phyloP scores from a whole-genome alignment of 2,113 vertebrate genomes.

The Vombatus ursinus region DNA sequence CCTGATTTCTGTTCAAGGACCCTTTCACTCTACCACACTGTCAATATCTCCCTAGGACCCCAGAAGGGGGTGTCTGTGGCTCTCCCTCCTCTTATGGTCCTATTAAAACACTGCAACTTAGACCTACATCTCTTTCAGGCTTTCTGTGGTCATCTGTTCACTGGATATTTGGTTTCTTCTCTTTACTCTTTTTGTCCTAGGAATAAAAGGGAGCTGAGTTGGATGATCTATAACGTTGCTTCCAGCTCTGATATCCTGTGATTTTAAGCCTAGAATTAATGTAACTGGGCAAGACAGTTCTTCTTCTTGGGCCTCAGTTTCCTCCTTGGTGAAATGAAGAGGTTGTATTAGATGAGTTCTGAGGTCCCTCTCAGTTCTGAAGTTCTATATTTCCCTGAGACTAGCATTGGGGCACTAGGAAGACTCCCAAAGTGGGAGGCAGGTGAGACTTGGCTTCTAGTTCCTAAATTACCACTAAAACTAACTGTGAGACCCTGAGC shows the following conservation, averaged over 20 bases:
- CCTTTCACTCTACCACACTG: neutral
- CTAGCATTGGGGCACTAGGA: neutral
- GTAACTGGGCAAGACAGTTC: neutral
- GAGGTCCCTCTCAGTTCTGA: neutral
- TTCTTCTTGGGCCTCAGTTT: neutral
- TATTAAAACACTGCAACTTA: constrained; percentile 48
- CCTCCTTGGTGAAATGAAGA: neutral
- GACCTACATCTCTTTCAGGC: constrained; percentile 39
- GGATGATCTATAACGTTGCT: neutral
- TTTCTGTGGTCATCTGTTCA: constrained; percentile 43
- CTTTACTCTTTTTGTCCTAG: constrained; percentile 79
- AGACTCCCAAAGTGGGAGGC: neutral
- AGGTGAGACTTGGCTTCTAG: neutral
- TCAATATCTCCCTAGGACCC: neutral
- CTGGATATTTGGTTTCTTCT: constrained; percentile 18
- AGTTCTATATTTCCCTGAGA: neutral
- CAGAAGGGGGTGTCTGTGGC: neutral
- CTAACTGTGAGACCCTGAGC: neutral
- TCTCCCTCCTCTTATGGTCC: constrained; percentile 2
- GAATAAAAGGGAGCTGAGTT: constrained; percentile 31
- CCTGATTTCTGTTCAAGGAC: neutral
- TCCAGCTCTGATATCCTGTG: neutral
- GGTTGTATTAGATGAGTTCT: neutral
- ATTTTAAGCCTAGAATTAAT: neutral
- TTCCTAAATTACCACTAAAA: neutral